phyloP scores from a whole-genome alignment of 2,797 vertebrate species.

The Hoplostethus mediterraneus region DNA sequence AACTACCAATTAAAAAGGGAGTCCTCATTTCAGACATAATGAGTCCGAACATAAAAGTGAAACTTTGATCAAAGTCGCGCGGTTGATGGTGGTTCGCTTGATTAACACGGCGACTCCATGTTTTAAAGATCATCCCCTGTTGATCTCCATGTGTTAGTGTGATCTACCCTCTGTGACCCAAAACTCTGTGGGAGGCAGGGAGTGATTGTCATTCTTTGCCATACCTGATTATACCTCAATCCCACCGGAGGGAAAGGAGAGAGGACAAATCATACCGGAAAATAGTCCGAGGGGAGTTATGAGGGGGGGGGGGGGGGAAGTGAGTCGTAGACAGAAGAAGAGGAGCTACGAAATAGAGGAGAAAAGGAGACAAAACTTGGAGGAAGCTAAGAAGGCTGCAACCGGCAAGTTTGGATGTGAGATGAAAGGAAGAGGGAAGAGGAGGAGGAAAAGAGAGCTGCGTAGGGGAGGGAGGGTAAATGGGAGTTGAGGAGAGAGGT shows the following conservation, averaged over 20 bases:
- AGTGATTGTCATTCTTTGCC: constrained; percentile 69
- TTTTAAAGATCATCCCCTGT: constrained; percentile 51
- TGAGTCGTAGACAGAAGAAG: constrained; percentile 57
- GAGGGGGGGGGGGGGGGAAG: constrained; percentile 28
- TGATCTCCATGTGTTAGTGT: constrained; percentile 53
- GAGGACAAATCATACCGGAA: constrained; percentile 47
- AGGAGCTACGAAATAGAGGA: constrained; percentile 77
- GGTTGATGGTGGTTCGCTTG: constrained; percentile 27
- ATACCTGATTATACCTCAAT: constrained; percentile 66
- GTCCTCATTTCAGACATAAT: constrained; percentile 27
- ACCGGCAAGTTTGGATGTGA: constrained; percentile 82
- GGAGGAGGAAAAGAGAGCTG: constrained; percentile 74
- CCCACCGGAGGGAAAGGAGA: constrained; percentile 30
- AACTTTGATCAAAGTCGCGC: constrained; percentile 62
- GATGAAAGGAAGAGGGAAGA: constrained; percentile 79
- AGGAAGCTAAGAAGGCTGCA: constrained; percentile 77
- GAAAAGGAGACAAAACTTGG: constrained; percentile 81
- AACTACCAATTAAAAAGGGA: constrained; percentile 34
- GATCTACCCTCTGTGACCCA: constrained; percentile 57
- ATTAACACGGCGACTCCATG: constrained; percentile 59
- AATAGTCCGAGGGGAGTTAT: constrained; percentile 51
- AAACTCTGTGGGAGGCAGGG: constrained; percentile 55
- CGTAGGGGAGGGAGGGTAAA: constrained; percentile 82
- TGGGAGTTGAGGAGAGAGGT: constrained; percentile 81
- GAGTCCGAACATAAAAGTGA: constrained; percentile 49